These are phyloP conservation scores for Forficula auricularia DNA, from an alignment of 1,140 invertebrate genomes.

Conservation along the genomic window DNA sequence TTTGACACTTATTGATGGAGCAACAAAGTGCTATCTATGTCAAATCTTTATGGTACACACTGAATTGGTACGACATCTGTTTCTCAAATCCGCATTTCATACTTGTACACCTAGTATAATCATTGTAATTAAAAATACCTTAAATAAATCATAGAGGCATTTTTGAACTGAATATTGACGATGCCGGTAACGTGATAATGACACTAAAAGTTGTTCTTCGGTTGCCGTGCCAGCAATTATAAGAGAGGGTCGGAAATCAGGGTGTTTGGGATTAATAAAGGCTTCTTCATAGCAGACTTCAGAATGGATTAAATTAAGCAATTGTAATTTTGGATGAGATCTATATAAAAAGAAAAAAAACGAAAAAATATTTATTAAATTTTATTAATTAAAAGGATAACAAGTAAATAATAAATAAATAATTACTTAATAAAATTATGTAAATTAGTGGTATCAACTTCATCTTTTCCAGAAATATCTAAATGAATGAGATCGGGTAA, in stretches of 20 bases:
- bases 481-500: conserved; percentile 43
- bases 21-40: too few relatives aligned
- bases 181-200: conserved; percentile 39
- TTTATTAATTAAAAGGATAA: too few relatives aligned
- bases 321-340: conserved; percentile 32
- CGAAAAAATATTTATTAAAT: too few relatives aligned
- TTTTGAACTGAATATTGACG: conserved; percentile 49
- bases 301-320: conserved; percentile 43
- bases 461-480: conserved; percentile 49
- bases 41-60: too few relatives aligned
- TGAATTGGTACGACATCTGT: too few relatives aligned
- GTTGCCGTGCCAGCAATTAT: conserved; percentile 41
- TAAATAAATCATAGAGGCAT: conserved; percentile 52
- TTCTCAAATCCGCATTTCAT: too few relatives aligned
- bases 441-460: conserved; percentile 33
- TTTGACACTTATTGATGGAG: too few relatives aligned
- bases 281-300: conserved; percentile 38
- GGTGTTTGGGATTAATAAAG: conserved; percentile 31
- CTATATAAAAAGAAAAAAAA: too few relatives aligned
- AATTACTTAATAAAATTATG: conserved; percentile 27
- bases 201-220: conserved; percentile 43
- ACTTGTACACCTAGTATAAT: too few relatives aligned
- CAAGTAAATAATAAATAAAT: too few relatives aligned
- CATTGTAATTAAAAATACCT: conserved; percentile 14
- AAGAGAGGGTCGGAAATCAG: conserved; percentile 27